phyloP scores from a whole-genome alignment of 1,140 invertebrate species.

The Brachionus sp. region DNA sequence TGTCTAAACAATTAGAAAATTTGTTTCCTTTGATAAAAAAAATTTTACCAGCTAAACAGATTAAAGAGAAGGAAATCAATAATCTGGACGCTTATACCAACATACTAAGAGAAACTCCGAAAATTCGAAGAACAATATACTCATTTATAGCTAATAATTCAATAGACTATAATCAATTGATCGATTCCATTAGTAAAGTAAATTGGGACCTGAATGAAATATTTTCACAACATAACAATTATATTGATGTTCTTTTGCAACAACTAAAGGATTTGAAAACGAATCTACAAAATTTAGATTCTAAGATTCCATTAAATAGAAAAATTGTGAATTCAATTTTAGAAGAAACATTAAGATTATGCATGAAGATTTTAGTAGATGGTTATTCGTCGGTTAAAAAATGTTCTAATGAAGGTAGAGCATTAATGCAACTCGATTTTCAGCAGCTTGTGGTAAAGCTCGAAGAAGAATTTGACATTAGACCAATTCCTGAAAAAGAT shows the following conservation, averaged over 20 bases:
- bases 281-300: slow-evolving; percentile 13
- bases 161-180: slow-evolving; percentile 73
- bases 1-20: slow-evolving; percentile 78
- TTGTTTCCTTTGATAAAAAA: slow-evolving; percentile 73
- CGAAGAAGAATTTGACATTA: slow-evolving; percentile 71
- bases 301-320: slow-evolving; percentile 59
- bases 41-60: slow-evolving; percentile 52
- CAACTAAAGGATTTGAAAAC: neutral
- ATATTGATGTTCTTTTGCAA: slow-evolving; percentile 66
- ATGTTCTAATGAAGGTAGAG: slow-evolving; percentile 90
- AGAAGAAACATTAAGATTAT: slow-evolving; percentile 5
- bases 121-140: slow-evolving; percentile 78
- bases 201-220: slow-evolving; percentile 92
- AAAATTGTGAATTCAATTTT: neutral
- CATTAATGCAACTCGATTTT: slow-evolving; percentile 95
- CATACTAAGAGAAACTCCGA: slow-evolving; percentile 68
- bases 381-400: slow-evolving; percentile 83
- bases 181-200: slow-evolving; percentile 74
- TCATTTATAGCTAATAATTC: slow-evolving; percentile 73
- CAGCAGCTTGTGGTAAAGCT: slow-evolving; percentile 87
- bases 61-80: neutral
- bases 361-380: slow-evolving; percentile 48
- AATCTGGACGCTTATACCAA: slow-evolving; percentile 67
- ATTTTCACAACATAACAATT: slow-evolving; percentile 86
- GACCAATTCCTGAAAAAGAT: slow-evolving; percentile 78